These are phyloP conservation scores for Tribolium castaneum DNA, from an alignment of 1,140 invertebrate genomes.

Conservation along the genomic window DNA sequence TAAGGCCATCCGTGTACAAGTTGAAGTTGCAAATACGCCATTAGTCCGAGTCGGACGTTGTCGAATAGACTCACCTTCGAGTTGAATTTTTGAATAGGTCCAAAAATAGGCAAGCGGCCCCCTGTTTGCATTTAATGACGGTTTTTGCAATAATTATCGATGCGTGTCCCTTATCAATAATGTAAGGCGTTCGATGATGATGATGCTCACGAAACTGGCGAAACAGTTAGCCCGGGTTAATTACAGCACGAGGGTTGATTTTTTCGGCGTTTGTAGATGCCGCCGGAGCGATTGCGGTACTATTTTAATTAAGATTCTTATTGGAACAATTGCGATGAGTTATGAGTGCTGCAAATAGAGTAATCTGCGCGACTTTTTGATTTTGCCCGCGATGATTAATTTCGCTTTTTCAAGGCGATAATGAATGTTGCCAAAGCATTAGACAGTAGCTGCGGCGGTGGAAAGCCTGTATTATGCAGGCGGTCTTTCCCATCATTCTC, in stretches of 20 bases:
- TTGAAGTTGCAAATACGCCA: background rate
- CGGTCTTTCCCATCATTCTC: constrained; percentile 51
- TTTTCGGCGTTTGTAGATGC: constrained; percentile 30
- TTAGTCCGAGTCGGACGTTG: background rate
- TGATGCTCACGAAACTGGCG: constrained; percentile 13
- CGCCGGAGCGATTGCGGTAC: constrained; percentile 24
- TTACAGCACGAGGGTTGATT: constrained; percentile 34
- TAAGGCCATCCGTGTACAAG: background rate
- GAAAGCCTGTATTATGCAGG: constrained; percentile 31
- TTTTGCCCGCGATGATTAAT: constrained; percentile 28
- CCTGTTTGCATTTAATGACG: background rate
- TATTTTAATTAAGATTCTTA: constrained; percentile 38
- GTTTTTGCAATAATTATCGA: background rate
- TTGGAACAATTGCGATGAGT: constrained; percentile 40
- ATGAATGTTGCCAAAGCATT: constrained; percentile 50
- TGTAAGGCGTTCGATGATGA: constrained; percentile 5
- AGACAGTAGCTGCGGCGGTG: constrained; percentile 36
- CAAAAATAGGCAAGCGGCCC: background rate
- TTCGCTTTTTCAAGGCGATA: constrained; percentile 41
- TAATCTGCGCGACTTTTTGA: constrained; percentile 11
- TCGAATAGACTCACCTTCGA: background rate
- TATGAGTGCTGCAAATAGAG: constrained; percentile 20
- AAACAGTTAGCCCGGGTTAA: constrained; percentile 7
- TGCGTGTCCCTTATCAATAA: constrained; percentile 33
- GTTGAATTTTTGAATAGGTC: background rate